Percentiles rank a stretch among this genome's conserved stretches.
phyloP scores from a whole-genome alignment of 2,888 invertebrate species.

The Eristalis pertinax region DNA sequence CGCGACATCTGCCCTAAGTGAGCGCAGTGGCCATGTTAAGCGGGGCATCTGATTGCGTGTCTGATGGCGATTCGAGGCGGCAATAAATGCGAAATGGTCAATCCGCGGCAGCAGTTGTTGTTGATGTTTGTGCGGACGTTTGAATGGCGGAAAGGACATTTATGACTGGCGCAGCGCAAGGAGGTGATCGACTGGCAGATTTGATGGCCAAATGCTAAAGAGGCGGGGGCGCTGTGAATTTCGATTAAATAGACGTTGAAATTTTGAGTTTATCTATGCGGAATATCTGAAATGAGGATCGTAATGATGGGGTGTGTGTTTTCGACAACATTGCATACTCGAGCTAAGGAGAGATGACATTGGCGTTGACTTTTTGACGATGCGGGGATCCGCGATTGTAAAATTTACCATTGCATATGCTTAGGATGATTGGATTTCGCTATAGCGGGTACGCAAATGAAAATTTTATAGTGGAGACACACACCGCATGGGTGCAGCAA shows the following conservation, averaged over 20 bases:
- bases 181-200: not conserved
- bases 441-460: not conserved
- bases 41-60: conserved; percentile 45
- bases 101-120: not conserved
- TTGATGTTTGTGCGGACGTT: not conserved
- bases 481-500: not conserved
- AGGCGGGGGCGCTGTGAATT: not conserved
- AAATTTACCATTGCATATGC: not conserved
- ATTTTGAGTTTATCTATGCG: not conserved
- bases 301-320: not conserved
- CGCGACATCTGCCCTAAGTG: conserved; percentile 50
- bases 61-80: conserved; percentile 44
- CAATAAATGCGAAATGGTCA: conserved; percentile 39
- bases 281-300: not conserved
- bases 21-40: not conserved
- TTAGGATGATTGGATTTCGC: not conserved
- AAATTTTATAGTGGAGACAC: not conserved
- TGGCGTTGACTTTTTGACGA: not conserved
- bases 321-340: not conserved
- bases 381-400: not conserved
- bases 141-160: not conserved
- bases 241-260: not conserved
- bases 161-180: not conserved
- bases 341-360: not conserved
- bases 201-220: not conserved